Evolutionary conservation across 2,113 vertebrate genomes (phyloP), one percentile per base, ranked within the genome.

Genomic region (Echinops telfairi): DNA sequence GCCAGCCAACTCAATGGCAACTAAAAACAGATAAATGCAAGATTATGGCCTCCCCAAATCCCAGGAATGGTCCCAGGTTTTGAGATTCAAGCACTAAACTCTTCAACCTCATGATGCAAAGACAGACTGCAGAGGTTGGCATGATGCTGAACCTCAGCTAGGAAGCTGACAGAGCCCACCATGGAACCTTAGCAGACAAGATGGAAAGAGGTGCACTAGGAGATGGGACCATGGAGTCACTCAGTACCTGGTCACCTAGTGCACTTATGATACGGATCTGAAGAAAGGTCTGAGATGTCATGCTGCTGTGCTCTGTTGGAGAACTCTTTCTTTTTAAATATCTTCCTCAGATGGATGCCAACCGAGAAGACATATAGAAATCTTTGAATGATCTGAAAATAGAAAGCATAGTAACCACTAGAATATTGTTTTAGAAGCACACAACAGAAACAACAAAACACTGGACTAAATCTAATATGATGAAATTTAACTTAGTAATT

Each of bases 311-410:
- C 6, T 83, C 22, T 89, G 43, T 16, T 40, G 33, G 17, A 75
- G 9, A 53, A 14, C 12, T 25, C 36, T 71, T 58, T 40, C 27
- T 88, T 76, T 84, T 57, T 77, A 25, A 29, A 25, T 80, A 27
- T 38, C 33, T 76, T 95, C 62, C 36, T 73, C 73, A 89, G 20
- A 23, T 86, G 10, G 5, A 73, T 75, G n/a, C 75, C 91, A 86
- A 83, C 2, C 1, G 47, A 73, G 40, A 89, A 83, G 33, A 29
- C 12, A 23, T 57, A 86, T 25, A 89, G 82, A 40, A 58, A 71
- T 47, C 1, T 40, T 31, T 82, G 29, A 16, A 7, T 90, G 8
- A 80, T 19, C 64, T 47, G 4, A 75, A 77, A 47, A 73, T 16
- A 73, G 53, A 7, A 85, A 92, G 88, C 89, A 57, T 25, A 40